A percentile compares a stretch with the other conserved stretches of the same genome.
These are phyloP conservation scores for Diarsia mendica DNA, from an alignment of 2,888 invertebrate species.

Conservation along the genomic window DNA sequence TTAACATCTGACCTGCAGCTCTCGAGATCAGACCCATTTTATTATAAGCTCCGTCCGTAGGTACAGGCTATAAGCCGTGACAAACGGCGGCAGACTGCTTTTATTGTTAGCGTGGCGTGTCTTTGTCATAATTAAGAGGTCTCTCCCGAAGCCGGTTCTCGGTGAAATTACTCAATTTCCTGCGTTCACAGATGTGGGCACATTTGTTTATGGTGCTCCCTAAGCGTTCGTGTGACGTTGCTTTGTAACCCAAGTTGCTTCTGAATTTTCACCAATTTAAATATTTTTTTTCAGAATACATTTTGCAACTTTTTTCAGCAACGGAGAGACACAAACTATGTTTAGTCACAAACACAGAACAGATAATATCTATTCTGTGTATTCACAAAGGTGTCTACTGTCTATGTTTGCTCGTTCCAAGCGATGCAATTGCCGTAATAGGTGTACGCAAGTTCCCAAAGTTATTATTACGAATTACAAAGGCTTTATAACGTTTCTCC, in stretches of 20 bases:
- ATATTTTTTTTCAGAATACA: neutral
- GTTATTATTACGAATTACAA: neutral
- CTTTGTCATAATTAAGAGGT: conserved; percentile 73
- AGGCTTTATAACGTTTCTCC: neutral
- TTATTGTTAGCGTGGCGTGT: conserved; percentile 59
- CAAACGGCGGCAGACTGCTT: conserved; percentile 52
- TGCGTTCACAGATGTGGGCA: conserved; percentile 38
- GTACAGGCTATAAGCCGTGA: conserved; percentile 47
- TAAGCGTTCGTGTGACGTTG: conserved; percentile 40
- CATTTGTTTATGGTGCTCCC: conserved; percentile 47
- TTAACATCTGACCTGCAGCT: conserved; percentile 48
- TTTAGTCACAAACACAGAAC: too few species aligned
- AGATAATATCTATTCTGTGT: too few species aligned
- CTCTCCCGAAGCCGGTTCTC: conserved; percentile 58
- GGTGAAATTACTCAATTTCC: conserved; percentile 68
- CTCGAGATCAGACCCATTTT: conserved; percentile 44
- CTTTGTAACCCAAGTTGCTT: conserved; percentile 11
- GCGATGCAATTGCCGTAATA: neutral
- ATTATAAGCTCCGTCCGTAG: conserved; percentile 29
- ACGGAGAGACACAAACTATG: neutral
- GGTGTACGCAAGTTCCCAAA: neutral
- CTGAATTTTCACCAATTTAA: neutral
- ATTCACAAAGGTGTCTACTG: neutral
- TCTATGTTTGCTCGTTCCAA: neutral
- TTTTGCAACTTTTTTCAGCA: neutral